Base-by-base conservation (phyloP, 2,888 invertebrate species). In the Andrena trimmerana region DNA sequence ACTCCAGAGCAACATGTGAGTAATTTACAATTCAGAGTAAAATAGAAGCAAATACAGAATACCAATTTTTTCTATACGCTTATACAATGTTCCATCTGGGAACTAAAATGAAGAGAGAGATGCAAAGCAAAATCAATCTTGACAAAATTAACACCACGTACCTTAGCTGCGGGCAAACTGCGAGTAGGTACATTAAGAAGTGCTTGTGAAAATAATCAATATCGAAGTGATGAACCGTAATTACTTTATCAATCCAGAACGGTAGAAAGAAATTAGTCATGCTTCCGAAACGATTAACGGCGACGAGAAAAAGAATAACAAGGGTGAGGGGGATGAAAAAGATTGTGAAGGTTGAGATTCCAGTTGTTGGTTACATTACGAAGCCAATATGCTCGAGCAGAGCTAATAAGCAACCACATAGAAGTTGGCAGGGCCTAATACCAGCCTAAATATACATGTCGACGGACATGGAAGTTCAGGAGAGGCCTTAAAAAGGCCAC, bases 401-500 rank as follows among this genome's bases (percentile, higher is more conserved):
- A 84, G 90, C 85, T 92, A 92, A 92, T 92, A 92, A 92, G 91
- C 89, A 83, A 78, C 88, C 88, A 59, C 75, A 85, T 89, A 85
- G 90, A 69, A 86, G 81, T 81, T 79, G 86, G 88, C 82, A 81
- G 85, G 84, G 83, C 82, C 90, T 91, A 91, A 91, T 91, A 85
- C 87, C 87, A 80, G 87, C 89, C 91, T 91, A 91, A 91, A 91
- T 91, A 91, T 91, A 91, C 90, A 91, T 88, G 88, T 75, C 84
- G 89, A 88, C 81, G 83, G 83, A 78, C 62, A 65, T 82, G 63
- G 59, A 76, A 65, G 74, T 57, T 62, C 60, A 33, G 65, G 59
- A 60, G 68, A 66, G 69, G 66, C 76, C 78, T 60, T 74, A 86
- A 86, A 86, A 89, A 89, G 70, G 67, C 63, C 48, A 81, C 52